phyloP scores from a whole-genome alignment of 2,888 invertebrate genomes.

The Tiphia femorata region DNA sequence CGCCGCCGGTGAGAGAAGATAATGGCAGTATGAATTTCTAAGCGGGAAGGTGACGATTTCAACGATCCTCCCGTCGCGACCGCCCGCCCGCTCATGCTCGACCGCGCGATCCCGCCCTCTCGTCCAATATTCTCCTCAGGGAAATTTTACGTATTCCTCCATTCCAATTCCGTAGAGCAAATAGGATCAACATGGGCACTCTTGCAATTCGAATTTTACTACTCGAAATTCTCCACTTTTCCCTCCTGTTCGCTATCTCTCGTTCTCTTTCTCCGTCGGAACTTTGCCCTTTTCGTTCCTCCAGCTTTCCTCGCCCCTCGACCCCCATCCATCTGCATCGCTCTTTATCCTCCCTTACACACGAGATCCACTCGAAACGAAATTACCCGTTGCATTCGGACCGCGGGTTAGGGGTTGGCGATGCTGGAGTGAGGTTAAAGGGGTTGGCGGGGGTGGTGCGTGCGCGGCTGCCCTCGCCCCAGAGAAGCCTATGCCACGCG shows the following conservation, averaged over 20 bases:
- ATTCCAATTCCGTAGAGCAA: constrained; percentile 25
- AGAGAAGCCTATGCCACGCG: too few species aligned
- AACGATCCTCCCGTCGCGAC: too few species aligned
- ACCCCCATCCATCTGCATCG: background rate
- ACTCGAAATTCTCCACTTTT: constrained; percentile 11
- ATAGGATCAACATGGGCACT: constrained; percentile 33
- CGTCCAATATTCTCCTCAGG: constrained; percentile 10
- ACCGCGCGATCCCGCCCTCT: constrained; percentile 1
- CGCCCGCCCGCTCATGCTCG: constrained; percentile 10
- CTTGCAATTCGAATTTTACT: constrained; percentile 22
- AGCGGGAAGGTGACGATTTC: too few species aligned
- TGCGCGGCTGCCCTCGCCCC: too few species aligned
- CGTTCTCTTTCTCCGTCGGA: constrained; percentile 13
- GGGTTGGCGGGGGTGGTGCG: too few species aligned
- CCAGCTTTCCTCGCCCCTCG: constrained; percentile 4
- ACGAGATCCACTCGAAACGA: constrained; percentile 40
- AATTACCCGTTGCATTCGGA: constrained; percentile 33
- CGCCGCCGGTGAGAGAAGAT: too few species aligned
- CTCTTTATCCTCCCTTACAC: constrained; percentile 16
- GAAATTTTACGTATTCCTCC: constrained; percentile 33
- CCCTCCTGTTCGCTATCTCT: constrained; percentile 1
- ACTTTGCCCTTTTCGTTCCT: too few species aligned
- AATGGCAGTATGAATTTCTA: too few species aligned
- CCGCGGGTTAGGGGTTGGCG: too few species aligned
- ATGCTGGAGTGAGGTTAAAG: too few species aligned